Evolutionary conservation across 2,113 vertebrate species (phyloP).

Genomic region (Hippoglossus stenolepis): DNA sequence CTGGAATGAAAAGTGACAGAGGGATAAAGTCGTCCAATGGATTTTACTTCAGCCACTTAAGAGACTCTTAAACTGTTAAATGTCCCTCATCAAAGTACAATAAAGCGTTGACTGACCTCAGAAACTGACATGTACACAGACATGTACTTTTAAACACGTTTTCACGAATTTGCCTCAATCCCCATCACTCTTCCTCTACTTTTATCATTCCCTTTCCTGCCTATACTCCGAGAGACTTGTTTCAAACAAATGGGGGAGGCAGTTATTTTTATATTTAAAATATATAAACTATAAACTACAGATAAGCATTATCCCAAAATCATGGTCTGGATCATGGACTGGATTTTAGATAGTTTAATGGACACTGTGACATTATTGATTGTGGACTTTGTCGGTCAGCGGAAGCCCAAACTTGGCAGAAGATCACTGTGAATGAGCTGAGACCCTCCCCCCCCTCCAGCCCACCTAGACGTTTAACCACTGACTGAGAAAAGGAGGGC

Average conservation of each 20-base stretch:
- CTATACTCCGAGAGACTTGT: neutral
- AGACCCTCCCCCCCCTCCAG: neutral
- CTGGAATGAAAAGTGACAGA: conserved; percentile 48
- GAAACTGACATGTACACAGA: conserved; percentile 4
- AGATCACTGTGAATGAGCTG: conserved; percentile 69
- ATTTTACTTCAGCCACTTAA: conserved; percentile 38
- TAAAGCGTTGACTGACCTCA: conserved; percentile 12
- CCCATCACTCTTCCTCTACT: conserved; percentile 2
- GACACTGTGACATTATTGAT: conserved; percentile 64
- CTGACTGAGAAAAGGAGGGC: neutral
- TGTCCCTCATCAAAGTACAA: neutral
- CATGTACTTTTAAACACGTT: conserved; percentile 4
- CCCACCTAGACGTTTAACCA: neutral
- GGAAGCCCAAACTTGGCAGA: conserved; percentile 44
- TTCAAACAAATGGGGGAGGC: conserved; percentile 21
- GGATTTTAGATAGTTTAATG: conserved; percentile 31
- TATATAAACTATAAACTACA: conserved; percentile 26
- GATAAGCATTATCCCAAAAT: conserved; percentile 42
- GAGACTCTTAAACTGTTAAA: neutral
- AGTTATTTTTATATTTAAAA: conserved; percentile 72
- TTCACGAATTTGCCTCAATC: conserved; percentile 17
- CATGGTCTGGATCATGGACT: conserved; percentile 24
- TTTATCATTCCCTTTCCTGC: neutral
- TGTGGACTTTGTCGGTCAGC: conserved; percentile 42
- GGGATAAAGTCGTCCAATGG: conserved; percentile 8